These are phyloP conservation scores for Laticauda colubrina DNA, from an alignment of 2,113 vertebrate species.

Conservation along the genomic window DNA sequence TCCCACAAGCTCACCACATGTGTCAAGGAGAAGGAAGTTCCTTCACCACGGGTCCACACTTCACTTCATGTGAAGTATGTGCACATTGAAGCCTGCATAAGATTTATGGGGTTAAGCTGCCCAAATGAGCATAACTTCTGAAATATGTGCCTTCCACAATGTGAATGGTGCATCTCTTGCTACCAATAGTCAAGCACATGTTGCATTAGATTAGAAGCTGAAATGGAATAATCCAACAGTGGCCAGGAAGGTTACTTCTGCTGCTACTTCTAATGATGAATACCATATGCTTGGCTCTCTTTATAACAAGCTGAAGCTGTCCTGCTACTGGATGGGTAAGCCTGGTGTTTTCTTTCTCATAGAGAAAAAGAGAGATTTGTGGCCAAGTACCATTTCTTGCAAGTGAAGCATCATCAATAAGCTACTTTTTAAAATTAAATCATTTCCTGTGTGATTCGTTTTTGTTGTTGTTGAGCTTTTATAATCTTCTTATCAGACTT, in stretches of 20 bases:
- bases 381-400: conserved; percentile 13
- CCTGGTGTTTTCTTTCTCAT: conserved; percentile 48
- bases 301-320: conserved; percentile 46
- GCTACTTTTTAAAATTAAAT: conserved; percentile 8
- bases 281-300: conserved; percentile 71
- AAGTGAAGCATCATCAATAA: neutral
- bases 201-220: conserved; percentile 39
- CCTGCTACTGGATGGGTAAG: conserved; percentile 36
- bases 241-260: conserved; percentile 59
- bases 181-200: neutral
- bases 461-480: conserved; percentile 6
- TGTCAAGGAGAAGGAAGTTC: neutral
- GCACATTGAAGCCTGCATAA: neutral
- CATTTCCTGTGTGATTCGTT: neutral
- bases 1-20: neutral
- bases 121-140: neutral
- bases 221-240: conserved; percentile 54
- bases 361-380: conserved; percentile 13
- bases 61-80: neutral
- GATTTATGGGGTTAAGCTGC: neutral
- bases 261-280: conserved; percentile 73
- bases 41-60: neutral
- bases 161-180: conserved; percentile 39
- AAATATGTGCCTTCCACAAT: neutral
- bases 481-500: neutral